phyloP scores from a whole-genome alignment of 2,888 invertebrate genomes.

The Dasysyrphus albostriatus region DNA sequence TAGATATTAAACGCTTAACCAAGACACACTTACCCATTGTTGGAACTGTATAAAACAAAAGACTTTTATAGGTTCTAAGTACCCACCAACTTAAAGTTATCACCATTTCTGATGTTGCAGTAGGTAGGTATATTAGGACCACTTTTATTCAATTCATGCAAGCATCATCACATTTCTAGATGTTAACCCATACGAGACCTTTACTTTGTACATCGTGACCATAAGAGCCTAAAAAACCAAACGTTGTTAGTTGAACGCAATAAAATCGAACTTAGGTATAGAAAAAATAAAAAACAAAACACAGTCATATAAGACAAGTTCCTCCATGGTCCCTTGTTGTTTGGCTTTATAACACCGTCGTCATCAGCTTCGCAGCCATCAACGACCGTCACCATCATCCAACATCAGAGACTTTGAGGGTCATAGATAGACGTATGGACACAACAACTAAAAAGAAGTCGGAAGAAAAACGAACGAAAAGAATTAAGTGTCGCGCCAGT shows the following conservation, averaged over 20 bases:
- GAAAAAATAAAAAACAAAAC: conserved; percentile 15
- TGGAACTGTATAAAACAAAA: conserved; percentile 61
- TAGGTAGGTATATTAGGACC: conserved; percentile 17
- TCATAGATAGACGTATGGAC: conserved; percentile 58
- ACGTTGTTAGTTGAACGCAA: conserved; percentile 43
- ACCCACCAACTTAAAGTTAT: conserved; percentile 48
- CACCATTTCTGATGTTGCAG: conserved; percentile 48
- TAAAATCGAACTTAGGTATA: conserved; percentile 46
- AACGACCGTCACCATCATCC: conserved; percentile 49
- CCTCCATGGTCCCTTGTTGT: conserved; percentile 53
- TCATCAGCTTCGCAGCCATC: conserved; percentile 25
- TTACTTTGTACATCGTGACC: conserved; percentile 43
- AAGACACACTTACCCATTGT: conserved; percentile 19
- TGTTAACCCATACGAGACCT: conserved; percentile 51
- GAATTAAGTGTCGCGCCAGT: conserved; percentile 72
- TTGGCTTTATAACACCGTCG: conserved; percentile 36
- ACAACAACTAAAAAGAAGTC: conserved; percentile 51
- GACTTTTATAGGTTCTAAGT: background rate
- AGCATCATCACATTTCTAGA: conserved; percentile 27
- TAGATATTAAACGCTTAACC: background rate
- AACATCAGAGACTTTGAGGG: conserved; percentile 58
- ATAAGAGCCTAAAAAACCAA: conserved; percentile 23
- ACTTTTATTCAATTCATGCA: conserved; percentile 8
- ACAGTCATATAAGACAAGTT: conserved; percentile 32
- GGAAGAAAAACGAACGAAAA: conserved; percentile 56